A percentile compares a stretch with the other conserved stretches of the same genome.
phyloP scores from a whole-genome alignment of 2,888 invertebrate species.

The Oscheius sp. region DNA sequence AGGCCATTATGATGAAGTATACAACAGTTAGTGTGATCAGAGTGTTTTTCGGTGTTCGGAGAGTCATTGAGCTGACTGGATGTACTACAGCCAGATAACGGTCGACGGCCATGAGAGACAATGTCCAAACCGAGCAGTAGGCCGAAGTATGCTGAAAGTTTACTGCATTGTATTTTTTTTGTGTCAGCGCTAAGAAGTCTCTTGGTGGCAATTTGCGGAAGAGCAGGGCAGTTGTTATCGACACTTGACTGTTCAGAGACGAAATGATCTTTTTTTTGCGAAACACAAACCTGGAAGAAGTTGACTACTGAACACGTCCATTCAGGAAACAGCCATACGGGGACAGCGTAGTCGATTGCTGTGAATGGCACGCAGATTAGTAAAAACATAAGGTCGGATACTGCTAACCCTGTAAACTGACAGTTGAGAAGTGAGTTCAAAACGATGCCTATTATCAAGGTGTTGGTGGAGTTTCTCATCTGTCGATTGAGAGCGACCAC shows the following conservation, averaged over 20 bases:
- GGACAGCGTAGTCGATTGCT: conserved; percentile 87
- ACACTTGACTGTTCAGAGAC: background rate
- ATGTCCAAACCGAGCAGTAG: conserved; percentile 90
- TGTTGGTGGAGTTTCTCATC: conserved; percentile 92
- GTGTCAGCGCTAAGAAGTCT: background rate
- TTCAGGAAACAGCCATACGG: conserved; percentile 90
- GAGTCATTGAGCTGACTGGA: conserved; percentile 79
- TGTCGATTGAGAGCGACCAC: conserved; percentile 89
- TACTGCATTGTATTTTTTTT: background rate
- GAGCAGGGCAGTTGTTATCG: background rate
- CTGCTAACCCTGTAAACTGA: conserved; percentile 62
- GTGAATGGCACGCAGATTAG: conserved; percentile 94
- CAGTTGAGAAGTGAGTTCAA: background rate
- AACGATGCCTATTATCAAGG: conserved; percentile 81
- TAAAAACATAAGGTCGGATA: conserved; percentile 87
- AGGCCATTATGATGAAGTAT: conserved; percentile 65
- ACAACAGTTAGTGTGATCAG: conserved; percentile 57
- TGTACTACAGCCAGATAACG: conserved; percentile 91
- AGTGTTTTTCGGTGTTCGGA: conserved; percentile 67
- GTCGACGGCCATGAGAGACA: conserved; percentile 92
- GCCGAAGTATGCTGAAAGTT: conserved; percentile 83
- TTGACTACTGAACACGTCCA: conserved; percentile 90
- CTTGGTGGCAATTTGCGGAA: background rate
- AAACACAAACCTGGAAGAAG: conserved; percentile 79
- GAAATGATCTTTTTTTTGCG: background rate